Base-by-base conservation (phyloP, 2,888 invertebrate species). In the Ceramica pisi region DNA sequence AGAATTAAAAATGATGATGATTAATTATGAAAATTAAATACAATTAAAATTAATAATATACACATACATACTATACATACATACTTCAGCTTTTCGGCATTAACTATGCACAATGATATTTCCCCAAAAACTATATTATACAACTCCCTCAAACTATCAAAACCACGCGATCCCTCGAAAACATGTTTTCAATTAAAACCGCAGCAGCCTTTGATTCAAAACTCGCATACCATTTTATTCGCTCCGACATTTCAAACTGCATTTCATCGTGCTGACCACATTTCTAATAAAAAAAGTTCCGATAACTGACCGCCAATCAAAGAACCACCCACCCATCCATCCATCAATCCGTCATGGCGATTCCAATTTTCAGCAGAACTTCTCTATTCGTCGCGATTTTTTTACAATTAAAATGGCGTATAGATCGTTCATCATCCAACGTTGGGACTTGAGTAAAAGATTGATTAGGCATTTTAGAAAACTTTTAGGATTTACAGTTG, bases 291-390 rank as follows among this genome's bases (percentile, higher is more conserved):
- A 78, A 88, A 87, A 82, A 80, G 75, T 41, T 64, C 31, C 55
- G 59, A 80, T 78, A 82, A 62, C 77, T 82, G 81, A 92, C 93
- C 92, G 92, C 92, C 93, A 94, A 95, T 94, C 94, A 92, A 88
- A 71, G 80, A 93, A 93, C 93, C 91, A 93, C 93, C 16, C 72
- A 48, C 44, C 56, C 38, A 70, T 59, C 56, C 91, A 93, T 94
- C 10, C 44, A 61, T 61, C 61, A 46, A 61, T 61, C 46, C 46
- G 19, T 35, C 75, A 93, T 87, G 92, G 88, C 91, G 80, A 84
- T 85, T 88, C 89, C 90, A 90, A 92, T 92, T 92, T 92, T 87
- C 88, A 90, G 1, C 61, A 66, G 60, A 66, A 76, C 55, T 75
- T 81, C 71, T 80, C 68, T 76, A 71, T 80, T 61, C 70, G 61